Evolutionary conservation across 2,888 invertebrate genomes (phyloP).

Genomic region (Drosophila lutescens): DNA sequence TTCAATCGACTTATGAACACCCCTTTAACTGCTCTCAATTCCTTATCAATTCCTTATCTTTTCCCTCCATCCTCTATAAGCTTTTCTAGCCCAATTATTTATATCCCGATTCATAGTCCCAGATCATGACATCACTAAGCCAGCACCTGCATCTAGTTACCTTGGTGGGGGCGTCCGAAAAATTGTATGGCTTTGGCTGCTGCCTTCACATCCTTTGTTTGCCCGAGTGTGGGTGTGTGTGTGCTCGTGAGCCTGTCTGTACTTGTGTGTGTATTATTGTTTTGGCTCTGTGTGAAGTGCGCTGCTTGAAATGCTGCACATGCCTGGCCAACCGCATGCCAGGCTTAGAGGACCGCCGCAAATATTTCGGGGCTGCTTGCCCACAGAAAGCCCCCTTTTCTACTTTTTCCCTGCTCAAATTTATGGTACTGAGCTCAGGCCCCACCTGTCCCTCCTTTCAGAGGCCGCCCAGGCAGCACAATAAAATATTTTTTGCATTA

Average conservation of each 20-base stretch:
- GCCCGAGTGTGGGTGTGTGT: neutral
- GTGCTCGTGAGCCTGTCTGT: neutral
- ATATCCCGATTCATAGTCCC: conserved; percentile 14
- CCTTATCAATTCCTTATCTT: conserved; percentile 19
- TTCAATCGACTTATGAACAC: conserved; percentile 1
- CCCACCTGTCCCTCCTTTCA: conserved; percentile 29
- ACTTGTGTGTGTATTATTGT: conserved; percentile 36
- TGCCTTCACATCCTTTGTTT: conserved; percentile 62
- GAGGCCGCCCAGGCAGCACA: conserved; percentile 40
- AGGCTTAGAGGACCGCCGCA: conserved; percentile 76
- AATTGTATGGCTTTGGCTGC: conserved; percentile 64
- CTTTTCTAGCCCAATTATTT: conserved; percentile 1
- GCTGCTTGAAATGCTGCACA: conserved; percentile 79
- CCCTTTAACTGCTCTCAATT: neutral
- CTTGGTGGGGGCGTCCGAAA: conserved; percentile 44
- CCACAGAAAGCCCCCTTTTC: conserved; percentile 4
- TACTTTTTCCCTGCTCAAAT: conserved; percentile 46
- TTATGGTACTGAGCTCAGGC: conserved; percentile 45
- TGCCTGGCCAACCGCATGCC: conserved; percentile 78
- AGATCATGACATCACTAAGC: conserved; percentile 31
- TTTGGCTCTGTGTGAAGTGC: conserved; percentile 50
- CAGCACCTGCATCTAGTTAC: conserved; percentile 46
- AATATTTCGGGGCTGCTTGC: conserved; percentile 74
- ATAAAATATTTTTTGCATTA: conserved; percentile 80
- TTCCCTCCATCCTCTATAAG: neutral